Base-by-base conservation (phyloP, 2,888 invertebrate genomes). In the Dryobotodes eremita region DNA sequence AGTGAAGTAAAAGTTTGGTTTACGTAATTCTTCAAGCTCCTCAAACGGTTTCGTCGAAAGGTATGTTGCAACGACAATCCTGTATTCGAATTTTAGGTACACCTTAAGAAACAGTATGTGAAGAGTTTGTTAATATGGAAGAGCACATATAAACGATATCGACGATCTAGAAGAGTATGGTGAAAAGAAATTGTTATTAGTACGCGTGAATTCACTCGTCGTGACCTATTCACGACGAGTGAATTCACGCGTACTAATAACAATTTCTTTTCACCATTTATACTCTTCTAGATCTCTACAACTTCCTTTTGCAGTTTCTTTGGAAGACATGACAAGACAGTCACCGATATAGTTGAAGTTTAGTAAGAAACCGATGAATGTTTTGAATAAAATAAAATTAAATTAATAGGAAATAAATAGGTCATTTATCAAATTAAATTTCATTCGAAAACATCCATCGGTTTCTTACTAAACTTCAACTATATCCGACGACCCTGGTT, bases 61-160 rank as follows among this genome's bases (percentile, higher is more conserved):
- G 64, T 75, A 80, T 59, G 75, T 80, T 26, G 17, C 15, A 26
- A 57, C n/a, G 42, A 42, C 26, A 20, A 53, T 46, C 31, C 26
- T 72, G 23, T 61, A 72, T 72, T 55, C 46, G 36, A 48, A 17
- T 3, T 79, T 59, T 13, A 65, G 8, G 31, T 53, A 17, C 31
- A 36, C 31, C 15, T 53, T 69, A n/a, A n/a, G 36, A n/a, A n/a
- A 23, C 6, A 53, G 6, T 31, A 36, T 36, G 11, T 0, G n/a
- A 55, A 36, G 7, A 36, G 6, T 31, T 53, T 70, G 36, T 13
- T 55, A 20, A n/a, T 57, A 70, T 13, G 13, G 17, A 20, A 70
- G 13, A 57, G 7, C 20, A 11, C n/a, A 7, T 57, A 7, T n/a
- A 36, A 46, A n/a, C 31, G n/a, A n/a, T n/a, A n/a, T n/a, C n/a